Conservation (phyloP, 2,113 vertebrate genomes). For the Epinephelus cyanopodus region DNA sequence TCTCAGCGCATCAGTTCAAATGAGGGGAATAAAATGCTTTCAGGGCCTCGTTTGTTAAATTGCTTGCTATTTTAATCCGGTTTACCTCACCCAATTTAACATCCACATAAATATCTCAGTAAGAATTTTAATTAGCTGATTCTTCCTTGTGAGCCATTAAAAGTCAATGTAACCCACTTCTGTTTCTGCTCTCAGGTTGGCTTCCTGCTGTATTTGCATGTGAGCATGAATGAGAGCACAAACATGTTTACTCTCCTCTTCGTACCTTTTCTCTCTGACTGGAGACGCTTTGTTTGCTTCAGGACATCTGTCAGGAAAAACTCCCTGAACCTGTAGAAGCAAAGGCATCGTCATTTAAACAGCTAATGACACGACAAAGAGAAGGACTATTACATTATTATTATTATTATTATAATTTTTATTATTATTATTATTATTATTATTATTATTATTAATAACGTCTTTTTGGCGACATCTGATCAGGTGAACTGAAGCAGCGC, state of each 20-base stretch:
- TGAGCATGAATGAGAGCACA: not conserved
- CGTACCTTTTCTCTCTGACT: not conserved
- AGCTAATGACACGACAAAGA: too few relatives aligned
- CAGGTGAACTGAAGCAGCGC: too few relatives aligned
- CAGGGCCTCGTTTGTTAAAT: conserved; percentile 2
- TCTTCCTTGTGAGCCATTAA: not conserved
- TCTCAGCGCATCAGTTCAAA: not conserved
- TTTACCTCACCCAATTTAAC: not conserved
- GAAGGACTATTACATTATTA: too few relatives aligned
- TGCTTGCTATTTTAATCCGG: conserved; percentile 12
- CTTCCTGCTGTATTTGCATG: too few relatives aligned
- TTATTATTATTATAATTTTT: too few relatives aligned
- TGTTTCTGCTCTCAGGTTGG: not conserved
- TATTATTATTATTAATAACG: too few relatives aligned
- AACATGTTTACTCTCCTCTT: not conserved
- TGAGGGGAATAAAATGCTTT: not conserved
- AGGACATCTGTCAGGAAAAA: not conserved
- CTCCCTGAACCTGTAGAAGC: not conserved
- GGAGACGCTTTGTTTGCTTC: not conserved
- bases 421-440: too few relatives aligned
- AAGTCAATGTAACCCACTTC: not conserved
- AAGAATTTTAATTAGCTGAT: not conserved
- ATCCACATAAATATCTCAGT: not conserved
- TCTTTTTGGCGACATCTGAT: too few relatives aligned
- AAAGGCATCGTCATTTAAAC: too few relatives aligned